Evolutionary conservation across 2,797 vertebrate species (phyloP).

Genomic region (Pseudocheirus occidentalis): DNA sequence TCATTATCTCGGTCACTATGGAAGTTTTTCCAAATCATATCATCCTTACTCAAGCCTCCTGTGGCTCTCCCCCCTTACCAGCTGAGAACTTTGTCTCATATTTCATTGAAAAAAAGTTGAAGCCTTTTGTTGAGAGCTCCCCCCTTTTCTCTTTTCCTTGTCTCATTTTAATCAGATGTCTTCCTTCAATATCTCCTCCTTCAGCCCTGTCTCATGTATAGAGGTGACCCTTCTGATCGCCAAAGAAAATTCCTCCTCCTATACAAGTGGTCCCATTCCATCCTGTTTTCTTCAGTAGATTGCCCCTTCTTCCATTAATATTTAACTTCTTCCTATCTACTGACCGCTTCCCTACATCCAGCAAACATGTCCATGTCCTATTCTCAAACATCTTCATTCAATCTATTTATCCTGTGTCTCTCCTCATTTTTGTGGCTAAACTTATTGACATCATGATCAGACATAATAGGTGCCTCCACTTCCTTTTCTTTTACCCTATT

Average conservation of each 20-base stretch:
- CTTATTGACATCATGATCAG: neutral
- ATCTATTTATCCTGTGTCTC: neutral
- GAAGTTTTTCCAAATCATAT: neutral
- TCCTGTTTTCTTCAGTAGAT: neutral
- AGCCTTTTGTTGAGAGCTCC: neutral
- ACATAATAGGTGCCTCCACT: neutral
- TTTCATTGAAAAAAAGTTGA: neutral
- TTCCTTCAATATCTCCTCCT: neutral
- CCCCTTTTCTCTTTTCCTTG: neutral
- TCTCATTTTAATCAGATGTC: neutral
- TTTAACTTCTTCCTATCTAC: neutral
- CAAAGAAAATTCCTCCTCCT: neutral
- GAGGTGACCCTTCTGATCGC: neutral
- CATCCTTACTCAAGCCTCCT: neutral
- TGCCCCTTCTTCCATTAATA: neutral
- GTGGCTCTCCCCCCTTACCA: neutral
- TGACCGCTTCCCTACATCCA: neutral
- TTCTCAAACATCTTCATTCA: neutral
- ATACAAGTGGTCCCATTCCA: neutral
- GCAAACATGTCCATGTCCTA: neutral
- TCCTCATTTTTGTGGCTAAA: neutral
- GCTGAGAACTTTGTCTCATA: neutral
- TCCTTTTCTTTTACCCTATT: neutral
- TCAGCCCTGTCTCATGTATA: neutral
- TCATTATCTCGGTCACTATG: neutral